These are phyloP conservation scores for Apis mellifera DNA, from an alignment of 1,140 invertebrate species.

Conservation along the genomic window Amel_HAv3.1 CM009942.2:9118001-9118500, in stretches of 20 bases:
- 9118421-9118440: conserved; percentile 39
- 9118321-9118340: neutral
- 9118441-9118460: neutral
- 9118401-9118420: conserved; percentile 51
- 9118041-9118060: too few relatives aligned
- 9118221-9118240: conserved; percentile 38
- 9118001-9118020: too few relatives aligned
- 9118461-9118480: conserved; percentile 5
- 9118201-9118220: conserved; percentile 34
- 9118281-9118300: conserved; percentile 9
- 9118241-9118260: conserved; percentile 21
- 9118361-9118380: neutral
- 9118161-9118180: neutral
- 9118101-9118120: too few relatives aligned
- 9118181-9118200: neutral
- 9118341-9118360: neutral
- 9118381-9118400: neutral
- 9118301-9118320: conserved; percentile 25
- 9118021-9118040: too few relatives aligned
- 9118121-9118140: too few relatives aligned
- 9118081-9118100: too few relatives aligned
- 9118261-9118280: conserved; percentile 41
- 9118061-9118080: too few relatives aligned
- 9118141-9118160: too few relatives aligned
- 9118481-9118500: too few relatives aligned